Evolutionary conservation across 2,888 invertebrate species (phyloP).

Genomic region (Aphidoletes aphidimyza): DNA sequence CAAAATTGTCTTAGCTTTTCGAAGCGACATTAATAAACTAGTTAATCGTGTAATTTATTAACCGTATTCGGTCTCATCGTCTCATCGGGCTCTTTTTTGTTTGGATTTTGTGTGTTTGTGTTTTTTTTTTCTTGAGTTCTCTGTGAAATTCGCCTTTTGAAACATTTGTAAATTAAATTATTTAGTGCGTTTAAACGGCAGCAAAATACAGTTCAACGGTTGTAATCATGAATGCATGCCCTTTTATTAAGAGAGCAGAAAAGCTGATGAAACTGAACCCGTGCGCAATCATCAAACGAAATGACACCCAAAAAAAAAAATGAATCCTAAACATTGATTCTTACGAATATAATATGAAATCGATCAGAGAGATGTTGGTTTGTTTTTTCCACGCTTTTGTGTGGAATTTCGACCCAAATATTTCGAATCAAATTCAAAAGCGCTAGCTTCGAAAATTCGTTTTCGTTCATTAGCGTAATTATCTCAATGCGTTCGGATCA

Average conservation of each 20-base stretch:
- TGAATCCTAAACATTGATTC: no score
- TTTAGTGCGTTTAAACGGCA: constrained; percentile 24
- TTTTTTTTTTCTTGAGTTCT: neutral
- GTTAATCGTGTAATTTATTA: constrained; percentile 39
- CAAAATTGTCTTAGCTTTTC: neutral
- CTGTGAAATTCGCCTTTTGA: neutral
- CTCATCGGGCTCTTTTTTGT: neutral
- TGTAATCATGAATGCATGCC: constrained; percentile 15
- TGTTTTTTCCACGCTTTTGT: constrained; percentile 14
- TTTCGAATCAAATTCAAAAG: neutral
- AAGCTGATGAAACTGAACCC: neutral
- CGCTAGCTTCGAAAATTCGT: neutral
- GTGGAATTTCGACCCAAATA: constrained; percentile 32
- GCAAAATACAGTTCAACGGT: neutral
- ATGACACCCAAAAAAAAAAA: no score
- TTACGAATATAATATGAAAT: neutral
- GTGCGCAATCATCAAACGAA: constrained; percentile 28
- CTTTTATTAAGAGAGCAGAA: constrained; percentile 6
- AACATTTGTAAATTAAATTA: constrained; percentile 35
- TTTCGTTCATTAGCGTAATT: constrained; percentile 46
- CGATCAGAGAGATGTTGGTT: neutral
- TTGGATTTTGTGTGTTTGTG: no score
- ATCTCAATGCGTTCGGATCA: neutral
- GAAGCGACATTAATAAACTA: constrained; percentile 37
- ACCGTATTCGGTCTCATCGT: neutral